Evolutionary conservation across 2,888 invertebrate species (phyloP), one percentile per base, ranked within the genome.

Genomic region (Phasia obesa): DNA sequence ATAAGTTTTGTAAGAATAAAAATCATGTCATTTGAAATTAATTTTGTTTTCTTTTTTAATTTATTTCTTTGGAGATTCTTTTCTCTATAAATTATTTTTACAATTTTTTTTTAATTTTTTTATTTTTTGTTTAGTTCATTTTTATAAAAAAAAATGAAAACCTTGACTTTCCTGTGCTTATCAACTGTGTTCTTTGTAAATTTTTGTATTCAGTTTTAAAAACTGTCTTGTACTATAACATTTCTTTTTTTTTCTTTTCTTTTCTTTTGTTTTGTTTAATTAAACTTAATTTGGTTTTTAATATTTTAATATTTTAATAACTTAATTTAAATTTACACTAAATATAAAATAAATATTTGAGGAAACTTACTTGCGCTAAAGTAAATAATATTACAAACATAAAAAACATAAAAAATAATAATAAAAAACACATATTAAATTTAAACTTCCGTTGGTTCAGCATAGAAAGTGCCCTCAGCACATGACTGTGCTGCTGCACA

Each of bases 381-480:
- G 11, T 27, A 42, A 59, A 23, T 4, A 38, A n/a, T 15, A 15
- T 2, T n/a, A n/a, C n/a, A 15, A 35, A 57, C 1, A 57, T 21
- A 17, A 35, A 15, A 21, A 42, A 42, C 15, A 42, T 4, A 42
- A 42, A 42, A 15, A 57, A 55, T 13, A 5, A n/a, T 21, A 19
- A n/a, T 15, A 25, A 17, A 53, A 2, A 35, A 35, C 21, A 23
- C 4, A 57, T 47, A 27, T 62, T 49, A 55, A 69, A 35, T 77
- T 85, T 76, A 91, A 81, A 91, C 92, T 86, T 90, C 91, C 31
- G 90, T 88, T 84, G 91, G 90, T 85, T 88, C 87, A 64, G 84
- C 84, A 42, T 87, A 86, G 35, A 85, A 85, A 67, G 86, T 84
- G 65, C 88, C 85, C 85, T 87, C 86, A 27, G 88, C 85, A 83